A percentile compares a stretch with the other conserved stretches of the same genome.
Conservation (phyloP, 2,113 vertebrate species). For the Aptenodytes forsteri region DNA sequence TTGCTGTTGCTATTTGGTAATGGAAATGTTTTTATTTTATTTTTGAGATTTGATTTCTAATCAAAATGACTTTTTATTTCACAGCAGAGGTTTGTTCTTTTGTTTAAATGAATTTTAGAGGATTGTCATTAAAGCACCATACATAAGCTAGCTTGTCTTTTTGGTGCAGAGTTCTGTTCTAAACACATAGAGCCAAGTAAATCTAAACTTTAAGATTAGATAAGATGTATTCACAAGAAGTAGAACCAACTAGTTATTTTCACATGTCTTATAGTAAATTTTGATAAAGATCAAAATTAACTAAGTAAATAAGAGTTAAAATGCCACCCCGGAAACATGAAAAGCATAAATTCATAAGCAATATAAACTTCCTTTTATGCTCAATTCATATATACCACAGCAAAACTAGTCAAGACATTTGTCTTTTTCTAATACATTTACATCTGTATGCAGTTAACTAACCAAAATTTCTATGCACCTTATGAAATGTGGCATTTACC, state of each 20-base stretch:
- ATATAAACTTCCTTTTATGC: neutral
- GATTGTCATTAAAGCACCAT: neutral
- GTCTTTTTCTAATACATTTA: neutral
- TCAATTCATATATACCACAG: neutral
- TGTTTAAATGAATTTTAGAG: neutral
- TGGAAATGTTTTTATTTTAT: neutral
- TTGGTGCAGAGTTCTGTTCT: neutral
- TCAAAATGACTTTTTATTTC: neutral
- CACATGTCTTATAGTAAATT: neutral
- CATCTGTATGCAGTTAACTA: neutral
- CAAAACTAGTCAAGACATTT: neutral
- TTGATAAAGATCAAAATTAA: neutral
- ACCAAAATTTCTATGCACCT: neutral
- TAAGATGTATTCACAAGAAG: neutral
- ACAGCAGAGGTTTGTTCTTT: neutral
- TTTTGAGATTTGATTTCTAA: neutral
- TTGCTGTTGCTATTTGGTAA: neutral
- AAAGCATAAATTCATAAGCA: neutral
- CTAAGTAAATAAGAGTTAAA: neutral
- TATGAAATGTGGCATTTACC: neutral
- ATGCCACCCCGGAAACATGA: neutral
- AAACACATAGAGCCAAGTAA: neutral
- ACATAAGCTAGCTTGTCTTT: neutral
- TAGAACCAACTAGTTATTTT: neutral
- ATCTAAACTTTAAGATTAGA: neutral